phyloP scores from a whole-genome alignment of 2,888 invertebrate species.

The Pantelozetes paolii region DNA sequence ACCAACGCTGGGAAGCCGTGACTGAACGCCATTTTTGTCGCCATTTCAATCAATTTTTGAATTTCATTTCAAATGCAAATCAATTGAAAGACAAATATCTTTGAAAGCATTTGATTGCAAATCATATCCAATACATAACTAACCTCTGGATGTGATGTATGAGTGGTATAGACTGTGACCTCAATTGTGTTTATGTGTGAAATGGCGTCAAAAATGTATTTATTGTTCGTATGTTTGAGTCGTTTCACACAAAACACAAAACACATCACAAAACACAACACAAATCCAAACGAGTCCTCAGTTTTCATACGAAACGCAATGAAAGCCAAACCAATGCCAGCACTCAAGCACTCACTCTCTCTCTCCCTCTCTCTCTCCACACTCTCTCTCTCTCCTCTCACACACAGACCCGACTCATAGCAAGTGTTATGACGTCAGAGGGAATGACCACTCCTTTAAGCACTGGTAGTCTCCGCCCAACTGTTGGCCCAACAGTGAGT shows the following conservation, averaged over 20 bases:
- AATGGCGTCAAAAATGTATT: slow-evolving; percentile 3
- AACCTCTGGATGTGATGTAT: no score
- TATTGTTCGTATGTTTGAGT: not conserved
- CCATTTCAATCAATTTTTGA: not conserved
- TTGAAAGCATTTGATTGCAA: no score
- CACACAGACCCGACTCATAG: not conserved
- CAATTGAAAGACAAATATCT: no score
- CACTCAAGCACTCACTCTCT: no score
- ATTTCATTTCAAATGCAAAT: no score
- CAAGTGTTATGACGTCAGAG: not conserved
- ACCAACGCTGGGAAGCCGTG: not conserved
- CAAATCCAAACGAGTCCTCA: no score
- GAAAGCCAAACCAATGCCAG: no score
- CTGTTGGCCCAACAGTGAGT: not conserved
- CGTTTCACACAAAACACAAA: not conserved
- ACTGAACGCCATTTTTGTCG: not conserved
- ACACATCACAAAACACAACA: no score
- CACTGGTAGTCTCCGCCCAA: not conserved
- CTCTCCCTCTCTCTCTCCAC: no score
- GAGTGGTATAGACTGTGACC: not conserved
- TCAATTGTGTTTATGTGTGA: not conserved
- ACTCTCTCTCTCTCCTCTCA: no score
- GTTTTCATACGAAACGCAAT: no score
- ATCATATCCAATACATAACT: no score
- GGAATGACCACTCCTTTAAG: not conserved